phyloP scores from a whole-genome alignment of 2,797 vertebrate species.

The Distichodus sexfasciatus region DNA sequence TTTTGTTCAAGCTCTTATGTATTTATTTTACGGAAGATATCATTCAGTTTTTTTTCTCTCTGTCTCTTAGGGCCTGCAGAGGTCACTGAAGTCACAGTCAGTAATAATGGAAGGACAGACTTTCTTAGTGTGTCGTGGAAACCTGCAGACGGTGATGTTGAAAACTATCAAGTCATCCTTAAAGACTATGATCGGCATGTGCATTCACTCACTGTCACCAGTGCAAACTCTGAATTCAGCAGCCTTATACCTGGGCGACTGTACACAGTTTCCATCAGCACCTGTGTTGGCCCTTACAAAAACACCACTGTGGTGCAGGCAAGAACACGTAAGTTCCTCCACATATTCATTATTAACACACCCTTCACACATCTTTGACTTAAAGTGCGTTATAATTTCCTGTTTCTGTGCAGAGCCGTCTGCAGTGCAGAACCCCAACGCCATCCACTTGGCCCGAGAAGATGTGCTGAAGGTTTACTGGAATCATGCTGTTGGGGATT shows the following conservation, averaged over 20 bases:
- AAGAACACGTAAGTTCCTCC: constrained; percentile 82
- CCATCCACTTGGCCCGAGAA: constrained; percentile 86
- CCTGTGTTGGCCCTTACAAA: constrained; percentile 81
- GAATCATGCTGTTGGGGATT: constrained; percentile 86
- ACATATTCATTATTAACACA: not conserved
- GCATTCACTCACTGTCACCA: constrained; percentile 75
- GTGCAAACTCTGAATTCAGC: constrained; percentile 79
- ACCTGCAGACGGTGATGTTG: constrained; percentile 79
- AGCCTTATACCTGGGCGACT: constrained; percentile 84
- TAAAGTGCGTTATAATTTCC: not conserved
- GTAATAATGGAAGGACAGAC: constrained; percentile 81
- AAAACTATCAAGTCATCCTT: constrained; percentile 83
- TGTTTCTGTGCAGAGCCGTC: constrained; percentile 79
- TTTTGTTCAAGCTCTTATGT: too few relatives aligned
- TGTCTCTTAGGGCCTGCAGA: constrained; percentile 81
- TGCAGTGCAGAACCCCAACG: constrained; percentile 84
- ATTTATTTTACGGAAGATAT: too few relatives aligned
- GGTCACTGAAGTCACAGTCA: constrained; percentile 77
- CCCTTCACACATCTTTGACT: too few relatives aligned
- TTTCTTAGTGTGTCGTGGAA: constrained; percentile 88
- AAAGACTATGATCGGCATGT: constrained; percentile 66
- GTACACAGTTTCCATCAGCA: constrained; percentile 81
- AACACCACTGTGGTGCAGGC: constrained; percentile 76
- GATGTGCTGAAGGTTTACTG: constrained; percentile 92
- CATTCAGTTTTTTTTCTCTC: not conserved